A percentile compares a stretch with the other conserved stretches of the same genome.
phyloP scores from a whole-genome alignment of 2,797 vertebrate genomes.

The Parotocinclus haroldoi region DNA sequence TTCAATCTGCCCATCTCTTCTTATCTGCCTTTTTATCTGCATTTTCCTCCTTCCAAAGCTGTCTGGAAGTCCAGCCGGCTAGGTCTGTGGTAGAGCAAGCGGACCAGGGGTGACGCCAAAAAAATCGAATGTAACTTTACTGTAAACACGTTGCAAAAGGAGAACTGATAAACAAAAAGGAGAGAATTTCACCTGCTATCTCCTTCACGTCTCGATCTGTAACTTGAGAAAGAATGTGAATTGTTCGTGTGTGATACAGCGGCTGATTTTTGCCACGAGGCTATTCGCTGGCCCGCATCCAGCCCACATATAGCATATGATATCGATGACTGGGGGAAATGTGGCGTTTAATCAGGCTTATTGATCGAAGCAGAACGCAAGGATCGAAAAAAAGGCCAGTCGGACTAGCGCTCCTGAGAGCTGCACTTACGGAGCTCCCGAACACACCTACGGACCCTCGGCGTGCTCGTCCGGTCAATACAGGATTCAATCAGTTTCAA shows the following conservation, averaged over 20 bases:
- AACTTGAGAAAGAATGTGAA: too few relatives aligned
- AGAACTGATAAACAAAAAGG: too few relatives aligned
- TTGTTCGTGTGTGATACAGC: too few relatives aligned
- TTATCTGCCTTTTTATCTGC: too few relatives aligned
- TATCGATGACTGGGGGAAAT: conserved; percentile 83
- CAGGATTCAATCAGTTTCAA: conserved; percentile 70
- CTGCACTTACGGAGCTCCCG: conserved; percentile 61
- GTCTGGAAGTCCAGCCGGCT: too few relatives aligned
- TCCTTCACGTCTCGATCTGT: too few relatives aligned
- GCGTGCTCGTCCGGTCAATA: conserved; percentile 65
- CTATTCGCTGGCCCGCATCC: conserved; percentile 71
- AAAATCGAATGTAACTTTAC: too few relatives aligned
- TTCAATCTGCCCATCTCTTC: neutral
- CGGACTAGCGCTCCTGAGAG: conserved; percentile 40
- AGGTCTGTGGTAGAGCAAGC: too few relatives aligned
- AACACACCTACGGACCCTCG: conserved; percentile 64
- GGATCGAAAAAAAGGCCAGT: conserved; percentile 61
- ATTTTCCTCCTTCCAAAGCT: too few relatives aligned
- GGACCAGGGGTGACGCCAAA: too few relatives aligned
- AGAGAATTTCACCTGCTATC: too few relatives aligned
- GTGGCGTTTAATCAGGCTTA: conserved; percentile 92
- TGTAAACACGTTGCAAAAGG: too few relatives aligned
- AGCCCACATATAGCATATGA: conserved; percentile 72
- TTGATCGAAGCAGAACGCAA: conserved; percentile 79
- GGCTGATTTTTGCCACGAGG: conserved; percentile 38